Percentiles rank a stretch among this genome's conserved stretches.
phyloP scores from a whole-genome alignment of 2,113 vertebrate species.

The Fukomys damarensis region DNA sequence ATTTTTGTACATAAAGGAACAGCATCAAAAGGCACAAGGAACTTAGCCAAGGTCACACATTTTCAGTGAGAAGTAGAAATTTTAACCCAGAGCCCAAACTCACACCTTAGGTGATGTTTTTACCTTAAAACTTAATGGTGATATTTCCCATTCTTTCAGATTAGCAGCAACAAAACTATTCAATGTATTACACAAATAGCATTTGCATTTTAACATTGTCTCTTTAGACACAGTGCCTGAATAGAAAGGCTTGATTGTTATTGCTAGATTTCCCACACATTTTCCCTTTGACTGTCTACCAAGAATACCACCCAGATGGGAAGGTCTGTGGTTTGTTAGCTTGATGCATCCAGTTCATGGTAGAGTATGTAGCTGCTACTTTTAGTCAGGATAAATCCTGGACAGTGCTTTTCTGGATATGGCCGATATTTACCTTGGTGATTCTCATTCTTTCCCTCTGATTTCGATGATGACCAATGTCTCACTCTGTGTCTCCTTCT shows the following conservation, averaged over 20 bases:
- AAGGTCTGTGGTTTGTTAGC: neutral
- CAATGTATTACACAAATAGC: neutral
- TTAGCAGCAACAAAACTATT: neutral
- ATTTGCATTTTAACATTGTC: constrained; percentile 9
- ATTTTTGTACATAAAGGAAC: neutral
- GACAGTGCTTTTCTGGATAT: neutral
- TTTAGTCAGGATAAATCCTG: neutral
- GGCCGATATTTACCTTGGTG: neutral
- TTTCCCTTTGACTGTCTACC: constrained; percentile 24
- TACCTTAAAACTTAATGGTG: neutral
- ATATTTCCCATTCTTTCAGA: neutral
- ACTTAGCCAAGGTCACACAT: neutral
- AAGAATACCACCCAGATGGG: constrained; percentile 22
- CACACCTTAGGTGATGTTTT: neutral
- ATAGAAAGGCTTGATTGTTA: neutral
- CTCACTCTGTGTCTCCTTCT: neutral
- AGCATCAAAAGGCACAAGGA: neutral
- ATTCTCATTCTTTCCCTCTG: neutral
- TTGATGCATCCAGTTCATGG: neutral
- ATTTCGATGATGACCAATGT: neutral
- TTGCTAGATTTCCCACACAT: constrained; percentile 45
- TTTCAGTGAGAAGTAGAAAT: neutral
- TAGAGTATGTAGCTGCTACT: neutral
- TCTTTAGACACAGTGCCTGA: neutral
- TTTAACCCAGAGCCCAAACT: neutral